Evolutionary conservation across 2,888 invertebrate genomes (phyloP).

Genomic region (Esperia sulphurella): DNA sequence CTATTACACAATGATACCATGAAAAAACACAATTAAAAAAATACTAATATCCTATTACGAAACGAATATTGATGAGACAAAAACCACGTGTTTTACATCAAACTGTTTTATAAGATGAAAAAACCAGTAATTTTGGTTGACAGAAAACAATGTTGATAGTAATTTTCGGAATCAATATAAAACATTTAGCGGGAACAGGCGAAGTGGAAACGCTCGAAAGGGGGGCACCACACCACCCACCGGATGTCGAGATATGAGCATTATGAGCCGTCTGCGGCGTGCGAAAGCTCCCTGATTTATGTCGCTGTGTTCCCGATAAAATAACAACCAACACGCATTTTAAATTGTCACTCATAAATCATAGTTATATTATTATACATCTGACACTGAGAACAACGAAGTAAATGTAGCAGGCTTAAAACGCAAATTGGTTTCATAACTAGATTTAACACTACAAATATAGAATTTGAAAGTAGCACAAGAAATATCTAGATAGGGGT

Average conservation of each 20-base stretch:
- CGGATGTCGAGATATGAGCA: constrained; percentile 57
- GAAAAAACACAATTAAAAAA: no score
- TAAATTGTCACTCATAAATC: not conserved
- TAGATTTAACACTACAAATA: no score
- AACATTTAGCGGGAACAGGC: constrained; percentile 35
- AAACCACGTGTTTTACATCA: not conserved
- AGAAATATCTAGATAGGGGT: no score
- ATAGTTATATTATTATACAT: no score
- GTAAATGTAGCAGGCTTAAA: not conserved
- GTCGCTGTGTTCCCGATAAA: constrained; percentile 13
- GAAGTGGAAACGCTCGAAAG: constrained; percentile 40
- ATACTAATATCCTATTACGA: not conserved
- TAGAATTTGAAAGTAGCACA: no score
- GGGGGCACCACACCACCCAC: constrained; percentile 41
- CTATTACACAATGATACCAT: not conserved
- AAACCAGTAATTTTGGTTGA: not conserved
- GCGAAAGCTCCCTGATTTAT: constrained; percentile 47
- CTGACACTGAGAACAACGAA: no score
- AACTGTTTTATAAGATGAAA: not conserved
- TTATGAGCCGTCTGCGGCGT: constrained; percentile 44
- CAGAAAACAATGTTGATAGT: not conserved
- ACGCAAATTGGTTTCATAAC: not conserved
- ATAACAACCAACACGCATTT: constrained; percentile 5
- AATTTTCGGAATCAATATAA: constrained; percentile 38
- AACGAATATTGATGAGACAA: not conserved